These are phyloP conservation scores for Sarcoramphus papa DNA, from an alignment of 2,797 vertebrate genomes.

Conservation along the genomic window DNA sequence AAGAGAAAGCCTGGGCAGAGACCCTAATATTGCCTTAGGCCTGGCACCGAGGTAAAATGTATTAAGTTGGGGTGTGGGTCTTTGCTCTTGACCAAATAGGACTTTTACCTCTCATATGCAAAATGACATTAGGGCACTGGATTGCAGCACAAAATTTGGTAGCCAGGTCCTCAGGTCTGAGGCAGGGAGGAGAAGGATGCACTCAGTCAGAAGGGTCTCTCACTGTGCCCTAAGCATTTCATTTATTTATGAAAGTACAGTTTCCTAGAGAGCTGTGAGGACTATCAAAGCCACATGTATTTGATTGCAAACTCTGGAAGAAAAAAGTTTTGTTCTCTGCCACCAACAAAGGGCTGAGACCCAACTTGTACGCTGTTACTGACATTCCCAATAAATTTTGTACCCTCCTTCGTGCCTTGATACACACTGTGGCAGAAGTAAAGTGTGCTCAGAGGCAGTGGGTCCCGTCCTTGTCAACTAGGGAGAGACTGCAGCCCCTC, in stretches of 20 bases:
- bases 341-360: background rate
- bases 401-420: background rate
- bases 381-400: conserved; percentile 21
- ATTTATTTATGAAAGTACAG: conserved; percentile 47
- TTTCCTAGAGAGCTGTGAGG: conserved; percentile 18
- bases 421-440: background rate
- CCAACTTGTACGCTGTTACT: background rate
- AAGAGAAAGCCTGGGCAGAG: background rate
- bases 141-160: background rate
- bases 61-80: background rate
- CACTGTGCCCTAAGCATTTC: background rate
- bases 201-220: background rate
- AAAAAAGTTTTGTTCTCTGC: background rate
- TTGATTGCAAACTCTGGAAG: conserved; percentile 31
- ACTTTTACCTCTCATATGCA: background rate
- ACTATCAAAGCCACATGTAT: background rate
- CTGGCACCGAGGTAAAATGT: background rate
- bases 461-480: background rate
- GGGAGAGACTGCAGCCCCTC: background rate
- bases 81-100: background rate
- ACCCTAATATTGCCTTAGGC: background rate
- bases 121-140: background rate
- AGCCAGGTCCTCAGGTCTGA: background rate
- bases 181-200: background rate
- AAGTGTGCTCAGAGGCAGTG: background rate